Conservation (phyloP, 2,888 invertebrate species). For the Oscheius onirici region DNA sequence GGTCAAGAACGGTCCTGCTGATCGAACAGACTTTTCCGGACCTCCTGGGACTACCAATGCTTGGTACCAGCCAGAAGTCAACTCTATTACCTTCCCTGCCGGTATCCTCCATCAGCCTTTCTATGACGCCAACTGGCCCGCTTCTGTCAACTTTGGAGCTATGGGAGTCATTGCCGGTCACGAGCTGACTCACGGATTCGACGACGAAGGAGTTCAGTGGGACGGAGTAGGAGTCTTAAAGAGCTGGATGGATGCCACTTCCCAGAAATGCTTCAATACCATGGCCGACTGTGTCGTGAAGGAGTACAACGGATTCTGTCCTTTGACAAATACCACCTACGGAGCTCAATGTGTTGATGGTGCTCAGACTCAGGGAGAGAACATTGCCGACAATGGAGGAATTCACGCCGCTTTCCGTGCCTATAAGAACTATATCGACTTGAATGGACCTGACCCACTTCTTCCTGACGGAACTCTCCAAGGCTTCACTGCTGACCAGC, state of each 20-base stretch:
- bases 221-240: conserved; percentile 56
- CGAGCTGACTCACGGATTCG: conserved; percentile 88
- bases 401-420: conserved; percentile 67
- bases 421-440: conserved; percentile 56
- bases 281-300: conserved; percentile 65
- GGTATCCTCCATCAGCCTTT: conserved; percentile 66
- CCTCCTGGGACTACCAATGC: conserved; percentile 57
- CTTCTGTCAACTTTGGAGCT: conserved; percentile 80
- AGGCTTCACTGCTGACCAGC: conserved; percentile 56
- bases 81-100: conserved; percentile 69
- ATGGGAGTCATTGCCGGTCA: conserved; percentile 99
- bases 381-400: conserved; percentile 74
- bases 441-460: conserved; percentile 56
- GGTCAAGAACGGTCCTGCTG: conserved; percentile 49
- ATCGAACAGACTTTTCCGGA: conserved; percentile 50
- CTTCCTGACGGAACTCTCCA: conserved; percentile 57
- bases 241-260: conserved; percentile 60
- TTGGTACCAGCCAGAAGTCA: conserved; percentile 54
- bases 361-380: conserved; percentile 75
- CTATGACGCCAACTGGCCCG: conserved; percentile 64
- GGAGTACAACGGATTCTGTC: conserved; percentile 61
- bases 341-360: conserved; percentile 69
- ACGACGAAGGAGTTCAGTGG: conserved; percentile 77
- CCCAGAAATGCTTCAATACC: conserved; percentile 44
- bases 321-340: conserved; percentile 52